A percentile compares a stretch with the other conserved stretches of the same genome.
These are phyloP conservation scores for Cheilosia vernalis DNA, from an alignment of 2,888 invertebrate species.

Conservation along the genomic window DNA sequence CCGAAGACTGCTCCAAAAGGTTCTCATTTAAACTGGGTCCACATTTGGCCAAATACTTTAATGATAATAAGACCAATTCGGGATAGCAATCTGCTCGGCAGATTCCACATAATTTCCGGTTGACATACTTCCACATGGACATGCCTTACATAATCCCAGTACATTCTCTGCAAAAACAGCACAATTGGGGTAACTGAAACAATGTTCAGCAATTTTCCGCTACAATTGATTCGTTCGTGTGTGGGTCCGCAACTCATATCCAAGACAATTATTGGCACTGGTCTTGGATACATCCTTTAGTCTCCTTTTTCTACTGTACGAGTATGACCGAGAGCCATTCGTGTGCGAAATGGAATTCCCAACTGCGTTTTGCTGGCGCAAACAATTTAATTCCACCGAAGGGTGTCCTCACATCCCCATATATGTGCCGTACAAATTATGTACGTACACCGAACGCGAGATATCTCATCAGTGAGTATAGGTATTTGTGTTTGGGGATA, in stretches of 20 bases:
- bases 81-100: not conserved
- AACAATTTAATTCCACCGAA: constrained; percentile 12
- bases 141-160: not conserved
- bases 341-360: constrained; percentile 57
- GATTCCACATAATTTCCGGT: not conserved
- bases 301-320: not conserved
- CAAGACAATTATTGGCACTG: not conserved
- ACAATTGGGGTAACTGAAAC: constrained; percentile 25
- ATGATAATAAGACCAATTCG: not conserved
- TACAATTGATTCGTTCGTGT: constrained; percentile 31
- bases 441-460: not conserved
- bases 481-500: not conserved
- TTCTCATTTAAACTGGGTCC: too few species aligned
- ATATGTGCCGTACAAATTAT: not conserved
- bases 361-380: constrained; percentile 12
- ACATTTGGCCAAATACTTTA: not conserved
- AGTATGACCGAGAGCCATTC: constrained; percentile 3
- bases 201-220: constrained; percentile 48
- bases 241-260: not conserved
- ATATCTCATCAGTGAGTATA: not conserved
- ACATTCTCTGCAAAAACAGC: constrained; percentile 21
- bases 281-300: not conserved
- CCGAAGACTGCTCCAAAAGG: too few species aligned
- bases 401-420: not conserved
- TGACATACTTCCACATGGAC: not conserved